Evolutionary conservation across 2,888 invertebrate species (phyloP).

Genomic region (Cepaea hortensis): DNA sequence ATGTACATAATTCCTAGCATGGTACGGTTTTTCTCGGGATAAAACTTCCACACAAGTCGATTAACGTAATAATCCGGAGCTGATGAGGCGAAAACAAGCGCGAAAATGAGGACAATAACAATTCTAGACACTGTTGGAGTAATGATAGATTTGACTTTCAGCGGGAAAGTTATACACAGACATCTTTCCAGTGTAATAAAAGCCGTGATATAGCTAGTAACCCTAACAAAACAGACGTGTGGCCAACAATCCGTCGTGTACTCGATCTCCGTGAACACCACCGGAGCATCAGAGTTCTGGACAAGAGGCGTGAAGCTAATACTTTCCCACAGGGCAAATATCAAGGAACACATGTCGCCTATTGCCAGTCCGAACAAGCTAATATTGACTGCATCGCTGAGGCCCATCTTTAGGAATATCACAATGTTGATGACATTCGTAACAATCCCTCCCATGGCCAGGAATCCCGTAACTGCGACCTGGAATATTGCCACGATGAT

Average conservation of each 20-base stretch:
- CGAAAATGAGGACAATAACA: background rate
- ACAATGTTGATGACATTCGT: constrained; percentile 28
- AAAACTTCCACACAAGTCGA: constrained; percentile 39
- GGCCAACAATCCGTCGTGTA: constrained; percentile 59
- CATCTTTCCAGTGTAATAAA: constrained; percentile 39
- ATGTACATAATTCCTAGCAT: constrained; percentile 35
- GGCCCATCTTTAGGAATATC: constrained; percentile 20
- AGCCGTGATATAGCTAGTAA: constrained; percentile 25
- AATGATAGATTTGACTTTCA: constrained; percentile 23
- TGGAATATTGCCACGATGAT: constrained; percentile 1
- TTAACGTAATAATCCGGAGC: constrained; percentile 17
- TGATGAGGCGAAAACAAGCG: background rate
- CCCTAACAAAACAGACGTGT: constrained; percentile 22
- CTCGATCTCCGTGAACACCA: constrained; percentile 93
- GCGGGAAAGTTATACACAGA: constrained; percentile 29
- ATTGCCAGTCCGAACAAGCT: constrained; percentile 18
- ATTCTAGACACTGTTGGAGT: background rate
- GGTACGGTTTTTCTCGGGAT: constrained; percentile 41
- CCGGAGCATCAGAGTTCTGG: constrained; percentile 79
- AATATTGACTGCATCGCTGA: constrained; percentile 32
- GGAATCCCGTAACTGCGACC: constrained; percentile 4
- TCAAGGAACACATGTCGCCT: constrained; percentile 12
- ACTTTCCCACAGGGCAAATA: constrained; percentile 9
- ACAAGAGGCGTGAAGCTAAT: constrained; percentile 25
- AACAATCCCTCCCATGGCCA: constrained; percentile 7